A percentile compares a stretch with the other conserved stretches of the same genome.
Evolutionary conservation across 1,140 invertebrate genomes (phyloP).

Genomic region (Drosophila sulfurigaster): DNA sequence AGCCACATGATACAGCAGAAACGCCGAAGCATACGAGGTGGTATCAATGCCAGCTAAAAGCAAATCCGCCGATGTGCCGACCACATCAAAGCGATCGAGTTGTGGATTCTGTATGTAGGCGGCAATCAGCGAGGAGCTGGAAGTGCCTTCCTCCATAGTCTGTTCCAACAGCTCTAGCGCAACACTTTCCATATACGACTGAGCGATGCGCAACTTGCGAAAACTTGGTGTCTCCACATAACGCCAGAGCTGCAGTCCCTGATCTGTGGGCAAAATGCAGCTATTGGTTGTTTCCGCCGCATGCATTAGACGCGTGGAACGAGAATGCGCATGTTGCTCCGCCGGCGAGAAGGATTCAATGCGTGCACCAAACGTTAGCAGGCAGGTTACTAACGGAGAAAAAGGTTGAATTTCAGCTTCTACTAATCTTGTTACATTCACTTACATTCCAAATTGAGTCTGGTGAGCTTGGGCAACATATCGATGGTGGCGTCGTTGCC

Average conservation of each 20-base stretch:
- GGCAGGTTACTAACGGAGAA: slow-evolving; percentile 91
- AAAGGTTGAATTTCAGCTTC: too few relatives aligned
- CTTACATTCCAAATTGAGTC: slow-evolving; percentile 91
- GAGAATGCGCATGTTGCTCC: slow-evolving; percentile 87
- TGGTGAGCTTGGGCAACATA: slow-evolving; percentile 89
- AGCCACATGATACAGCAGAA: slow-evolving; percentile 92
- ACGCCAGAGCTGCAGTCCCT: slow-evolving; percentile 90
- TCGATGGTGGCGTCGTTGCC: slow-evolving; percentile 85
- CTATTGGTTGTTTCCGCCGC: slow-evolving; percentile 90
- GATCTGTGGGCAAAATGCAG: slow-evolving; percentile 90
- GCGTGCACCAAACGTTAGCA: slow-evolving; percentile 89
- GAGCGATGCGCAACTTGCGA: slow-evolving; percentile 88
- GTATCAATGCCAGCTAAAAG: slow-evolving; percentile 95
- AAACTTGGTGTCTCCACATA: slow-evolving; percentile 91
- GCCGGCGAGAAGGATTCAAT: slow-evolving; percentile 88
- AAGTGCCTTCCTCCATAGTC: slow-evolving; percentile 84
- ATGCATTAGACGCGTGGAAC: slow-evolving; percentile 89
- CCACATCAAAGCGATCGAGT: slow-evolving; percentile 91
- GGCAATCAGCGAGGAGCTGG: slow-evolving; percentile 86
- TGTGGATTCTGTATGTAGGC: slow-evolving; percentile 89
- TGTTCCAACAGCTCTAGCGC: slow-evolving; percentile 89
- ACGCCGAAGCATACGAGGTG: slow-evolving; percentile 92
- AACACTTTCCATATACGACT: slow-evolving; percentile 91
- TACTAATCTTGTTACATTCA: too few relatives aligned
- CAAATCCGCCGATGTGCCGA: slow-evolving; percentile 93